phyloP scores from a whole-genome alignment of 2,888 invertebrate genomes.

The Tipula helvola region DNA sequence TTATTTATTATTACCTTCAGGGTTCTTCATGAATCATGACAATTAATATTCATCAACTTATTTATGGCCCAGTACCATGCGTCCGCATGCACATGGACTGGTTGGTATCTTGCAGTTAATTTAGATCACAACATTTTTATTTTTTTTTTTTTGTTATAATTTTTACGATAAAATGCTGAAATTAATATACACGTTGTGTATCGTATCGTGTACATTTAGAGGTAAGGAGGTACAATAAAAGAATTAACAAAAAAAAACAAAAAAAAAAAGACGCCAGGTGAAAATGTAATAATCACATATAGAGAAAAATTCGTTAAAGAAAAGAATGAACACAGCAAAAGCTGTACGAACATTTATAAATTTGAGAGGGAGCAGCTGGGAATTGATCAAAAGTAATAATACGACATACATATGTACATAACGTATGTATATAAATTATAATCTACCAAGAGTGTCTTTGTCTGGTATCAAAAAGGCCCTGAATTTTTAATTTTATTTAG shows the following conservation, averaged over 20 bases:
- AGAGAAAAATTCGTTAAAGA: neutral
- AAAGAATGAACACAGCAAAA: neutral
- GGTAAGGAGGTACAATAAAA: neutral
- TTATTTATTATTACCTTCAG: too few relatives aligned
- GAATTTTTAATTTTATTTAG: neutral
- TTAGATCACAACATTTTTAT: neutral
- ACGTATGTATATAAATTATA: neutral
- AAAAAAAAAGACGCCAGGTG: neutral
- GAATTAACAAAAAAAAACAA: neutral
- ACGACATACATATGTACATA: neutral
- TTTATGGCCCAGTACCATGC: neutral
- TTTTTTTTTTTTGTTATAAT: neutral
- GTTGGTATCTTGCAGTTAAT: neutral
- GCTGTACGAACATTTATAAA: neutral
- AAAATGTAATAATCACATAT: neutral
- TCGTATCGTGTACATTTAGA: neutral
- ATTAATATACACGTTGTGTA: neutral
- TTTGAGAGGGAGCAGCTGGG: neutral
- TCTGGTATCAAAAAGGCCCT: neutral
- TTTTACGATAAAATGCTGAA: neutral
- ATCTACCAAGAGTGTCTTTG: neutral
- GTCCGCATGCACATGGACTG: neutral
- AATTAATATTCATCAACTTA: neutral
- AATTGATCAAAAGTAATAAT: neutral
- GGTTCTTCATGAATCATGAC: neutral